Base-by-base conservation (phyloP, 2,888 invertebrate species). In the Synanthedon vespiformis region DNA sequence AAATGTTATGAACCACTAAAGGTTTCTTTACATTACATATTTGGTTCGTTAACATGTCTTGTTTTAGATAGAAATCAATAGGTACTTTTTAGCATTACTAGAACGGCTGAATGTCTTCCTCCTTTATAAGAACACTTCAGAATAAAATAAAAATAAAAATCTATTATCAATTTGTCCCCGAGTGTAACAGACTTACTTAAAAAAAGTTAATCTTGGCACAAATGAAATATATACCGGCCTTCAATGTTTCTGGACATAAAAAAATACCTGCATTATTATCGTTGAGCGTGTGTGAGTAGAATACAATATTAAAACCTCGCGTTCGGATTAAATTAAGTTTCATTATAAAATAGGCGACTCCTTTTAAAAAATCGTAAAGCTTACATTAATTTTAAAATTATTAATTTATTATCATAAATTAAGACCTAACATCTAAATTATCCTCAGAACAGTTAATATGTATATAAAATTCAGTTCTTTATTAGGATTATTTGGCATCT, bases 381-480 rank as follows among this genome's bases (percentile, higher is more conserved):
- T 62, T 63, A 64, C n/a, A 11, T 34, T 34, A 34, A 63, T 58
- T 62, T 12, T 22, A 22, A 16, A 60, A 53, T 61, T 68, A 73
- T 71, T 74, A 79, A 72, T n/a, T n/a, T n/a, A n/a, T 78, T 72
- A 73, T 67, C 22, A 72, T 72, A 83, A 83, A 83, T 78, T 76
- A 80, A 72, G 67, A 62, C 74, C 80, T 82, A 80, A 74, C 62
- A 65, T 74, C 80, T 83, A 85, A 22, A 77, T 84, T 84, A 86
- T 85, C 84, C 85, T 84, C 85, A 86, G 87, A 85, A 86, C 85
- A 79, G 74, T 83, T 82, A 84, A 81, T 83, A 81, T 80, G 78
- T 81, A 83, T 87, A 84, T 80, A 86, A 81, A 87, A 85, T 86
- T 87, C 87, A 87, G 86, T 86, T 87, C 86, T 87, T 86, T 86